Base-by-base conservation (phyloP, 2,888 invertebrate genomes). In the Stenotaenia linearis region DNA sequence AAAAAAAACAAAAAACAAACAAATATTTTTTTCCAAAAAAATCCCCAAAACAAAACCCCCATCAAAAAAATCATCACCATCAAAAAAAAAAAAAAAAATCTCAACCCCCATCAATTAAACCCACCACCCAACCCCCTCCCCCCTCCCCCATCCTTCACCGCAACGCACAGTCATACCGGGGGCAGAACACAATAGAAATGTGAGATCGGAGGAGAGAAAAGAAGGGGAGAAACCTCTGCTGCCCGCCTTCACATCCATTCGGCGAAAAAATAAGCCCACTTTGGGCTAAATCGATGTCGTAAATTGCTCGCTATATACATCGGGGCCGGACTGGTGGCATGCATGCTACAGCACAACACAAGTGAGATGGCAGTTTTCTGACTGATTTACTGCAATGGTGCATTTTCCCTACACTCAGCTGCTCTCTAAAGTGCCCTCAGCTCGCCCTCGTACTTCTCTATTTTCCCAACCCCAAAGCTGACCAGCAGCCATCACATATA, bases 321-420 rank as follows among this genome's bases (percentile, higher is more conserved):
- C 45, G 45, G 18, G 45, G 45, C n/a, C 18, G 45, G 45, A 45
- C 45, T 69, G 69, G 28, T 69, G 69, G 69, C 69, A 69, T 69
- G 28, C 28, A 69, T 69, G 69, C 50, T 50, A 50, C 28, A 28
- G 69, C 69, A 69, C 25, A 69, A 69, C 69, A 69, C 69, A 69
- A 69, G 69, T 69, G 69, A 69, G 69, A 69, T 69, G 69, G 69
- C 69, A 69, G 69, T 69, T 69, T 69, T 69, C 25, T 69, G 69
- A 69, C 69, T 69, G 69, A 69, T 69, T 69, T 69, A 69, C 69
- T 69, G 28, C 69, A 69, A 69, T 69, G 69, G 69, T 28, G 69
- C 69, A 69, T 69, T 69, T 69, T 69, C 28, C 69, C 69, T 69
- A 69, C 69, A 69, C 69, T 69, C 69, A 69, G 69, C 69, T 69